phyloP scores from a whole-genome alignment of 2,797 vertebrate species.

The Nannoperca australis region DNA sequence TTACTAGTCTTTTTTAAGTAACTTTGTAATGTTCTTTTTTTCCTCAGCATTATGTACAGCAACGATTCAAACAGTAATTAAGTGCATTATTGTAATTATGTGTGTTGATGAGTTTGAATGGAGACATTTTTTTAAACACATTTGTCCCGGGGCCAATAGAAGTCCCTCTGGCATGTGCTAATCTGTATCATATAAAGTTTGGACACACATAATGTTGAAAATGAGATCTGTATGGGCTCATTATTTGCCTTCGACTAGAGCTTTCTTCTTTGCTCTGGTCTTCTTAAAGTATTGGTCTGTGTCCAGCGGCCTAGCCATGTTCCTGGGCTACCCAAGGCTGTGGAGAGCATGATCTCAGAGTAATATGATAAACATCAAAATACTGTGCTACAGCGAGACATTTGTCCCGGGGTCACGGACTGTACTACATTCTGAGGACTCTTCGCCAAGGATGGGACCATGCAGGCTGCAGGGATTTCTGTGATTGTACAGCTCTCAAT shows the following conservation, averaged over 20 bases:
- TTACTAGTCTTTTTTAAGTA: slow-evolving; percentile 78
- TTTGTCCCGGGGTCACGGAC: slow-evolving; percentile 49
- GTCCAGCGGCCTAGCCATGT: slow-evolving; percentile 10
- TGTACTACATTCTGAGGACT: slow-evolving; percentile 44
- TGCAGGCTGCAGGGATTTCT: slow-evolving; percentile 35
- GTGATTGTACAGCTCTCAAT: slow-evolving; percentile 38
- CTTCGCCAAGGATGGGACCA: slow-evolving; percentile 33
- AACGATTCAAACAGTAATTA: slow-evolving; percentile 76
- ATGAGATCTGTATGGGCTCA: slow-evolving; percentile 52
- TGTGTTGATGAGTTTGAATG: slow-evolving; percentile 74
- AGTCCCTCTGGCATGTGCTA: slow-evolving; percentile 62
- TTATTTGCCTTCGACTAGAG: slow-evolving; percentile 67
- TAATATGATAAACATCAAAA: slow-evolving; percentile 57
- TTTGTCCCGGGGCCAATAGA: slow-evolving; percentile 48
- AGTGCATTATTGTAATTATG: slow-evolving; percentile 83
- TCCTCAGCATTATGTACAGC: slow-evolving; percentile 82
- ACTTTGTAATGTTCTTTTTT: slow-evolving; percentile 77
- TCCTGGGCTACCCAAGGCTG: slow-evolving; percentile 29
- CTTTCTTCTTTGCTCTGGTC: slow-evolving; percentile 44
- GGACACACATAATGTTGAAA: slow-evolving; percentile 53
- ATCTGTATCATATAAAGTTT: slow-evolving; percentile 56
- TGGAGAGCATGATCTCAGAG: slow-evolving; percentile 28
- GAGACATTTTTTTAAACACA: slow-evolving; percentile 53
- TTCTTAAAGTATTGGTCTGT: slow-evolving; percentile 41
- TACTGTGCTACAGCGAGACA: slow-evolving; percentile 50